phyloP scores from a whole-genome alignment of 2,113 vertebrate genomes.

The Oreotragus oreotragus region DNA sequence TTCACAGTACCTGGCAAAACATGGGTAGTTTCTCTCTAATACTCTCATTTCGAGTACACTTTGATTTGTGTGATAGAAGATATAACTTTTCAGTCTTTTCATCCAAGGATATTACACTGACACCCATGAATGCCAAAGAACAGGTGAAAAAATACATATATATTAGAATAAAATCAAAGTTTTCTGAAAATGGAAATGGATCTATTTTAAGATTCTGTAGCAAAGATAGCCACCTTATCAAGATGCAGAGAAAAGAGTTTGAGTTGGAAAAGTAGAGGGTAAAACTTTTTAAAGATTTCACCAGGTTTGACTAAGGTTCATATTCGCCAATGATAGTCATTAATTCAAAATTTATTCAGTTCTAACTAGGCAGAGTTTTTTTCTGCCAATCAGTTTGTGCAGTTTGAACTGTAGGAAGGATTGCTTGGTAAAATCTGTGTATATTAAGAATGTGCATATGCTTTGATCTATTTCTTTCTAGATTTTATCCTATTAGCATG shows the following conservation, averaged over 20 bases:
- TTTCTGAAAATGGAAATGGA: constrained; percentile 53
- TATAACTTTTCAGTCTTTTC: constrained; percentile 37
- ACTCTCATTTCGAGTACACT: constrained; percentile 32
- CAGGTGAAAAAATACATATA: not conserved
- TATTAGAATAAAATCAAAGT: constrained; percentile 47
- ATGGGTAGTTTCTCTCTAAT: constrained; percentile 44
- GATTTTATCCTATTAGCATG: not conserved
- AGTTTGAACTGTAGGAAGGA: not conserved
- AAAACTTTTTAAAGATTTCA: constrained; percentile 16
- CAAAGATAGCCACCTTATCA: constrained; percentile 7
- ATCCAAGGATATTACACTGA: constrained; percentile 31
- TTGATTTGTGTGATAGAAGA: constrained; percentile 50
- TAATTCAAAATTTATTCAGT: constrained; percentile 6
- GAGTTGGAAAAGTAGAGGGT: constrained; percentile 22
- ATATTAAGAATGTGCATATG: not conserved
- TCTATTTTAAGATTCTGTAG: constrained; percentile 39
- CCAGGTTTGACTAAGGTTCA: not conserved
- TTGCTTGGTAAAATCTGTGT: constrained; percentile 3
- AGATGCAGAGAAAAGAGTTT: not conserved
- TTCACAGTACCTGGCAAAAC: constrained; percentile 40
- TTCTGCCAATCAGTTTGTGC: not conserved
- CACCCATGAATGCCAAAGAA: constrained; percentile 29
- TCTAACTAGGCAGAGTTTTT: not conserved
- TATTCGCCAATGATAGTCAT: not conserved
- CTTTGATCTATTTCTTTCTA: not conserved